phyloP scores from a whole-genome alignment of 2,888 invertebrate species.

The Arge pagana region DNA sequence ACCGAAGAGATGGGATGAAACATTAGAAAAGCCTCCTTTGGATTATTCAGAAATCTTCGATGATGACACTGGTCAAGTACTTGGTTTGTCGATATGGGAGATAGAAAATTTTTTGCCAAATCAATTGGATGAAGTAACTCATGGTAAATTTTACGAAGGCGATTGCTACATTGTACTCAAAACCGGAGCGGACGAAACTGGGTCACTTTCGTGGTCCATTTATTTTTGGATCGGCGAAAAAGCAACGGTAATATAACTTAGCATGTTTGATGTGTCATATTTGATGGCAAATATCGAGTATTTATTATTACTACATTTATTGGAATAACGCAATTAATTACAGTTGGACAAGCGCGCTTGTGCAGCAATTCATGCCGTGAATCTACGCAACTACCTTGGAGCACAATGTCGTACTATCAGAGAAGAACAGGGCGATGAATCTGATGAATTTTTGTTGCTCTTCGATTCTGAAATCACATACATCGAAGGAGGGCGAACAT shows the following conservation, averaged over 20 bases:
- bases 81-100: constrained; percentile 96
- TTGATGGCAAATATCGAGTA: background rate
- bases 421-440: constrained; percentile 97
- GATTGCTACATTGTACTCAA: constrained; percentile 98
- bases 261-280: background rate
- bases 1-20: constrained; percentile 96
- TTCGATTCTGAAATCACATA: constrained; percentile 92
- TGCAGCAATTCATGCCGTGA: constrained; percentile 98
- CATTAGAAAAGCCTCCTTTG: constrained; percentile 89
- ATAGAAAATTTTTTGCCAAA: constrained; percentile 99
- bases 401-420: constrained; percentile 92
- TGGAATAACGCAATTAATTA: constrained; percentile 23
- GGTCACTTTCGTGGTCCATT: constrained; percentile 91
- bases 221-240: constrained; percentile 99
- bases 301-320: constrained; percentile 13
- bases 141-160: constrained; percentile 98
- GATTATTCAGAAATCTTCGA: constrained; percentile 98
- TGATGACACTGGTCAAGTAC: constrained; percentile 89
- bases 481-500: constrained; percentile 96
- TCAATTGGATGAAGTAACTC: constrained; percentile 88
- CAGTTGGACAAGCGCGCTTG: constrained; percentile 93
- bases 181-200: constrained; percentile 81
- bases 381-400: constrained; percentile 92
- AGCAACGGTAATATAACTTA: constrained; percentile 74
- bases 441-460: constrained; percentile 90